Base-by-base conservation (phyloP, 2,113 vertebrate genomes). In the Corythornis vintsioides region DNA sequence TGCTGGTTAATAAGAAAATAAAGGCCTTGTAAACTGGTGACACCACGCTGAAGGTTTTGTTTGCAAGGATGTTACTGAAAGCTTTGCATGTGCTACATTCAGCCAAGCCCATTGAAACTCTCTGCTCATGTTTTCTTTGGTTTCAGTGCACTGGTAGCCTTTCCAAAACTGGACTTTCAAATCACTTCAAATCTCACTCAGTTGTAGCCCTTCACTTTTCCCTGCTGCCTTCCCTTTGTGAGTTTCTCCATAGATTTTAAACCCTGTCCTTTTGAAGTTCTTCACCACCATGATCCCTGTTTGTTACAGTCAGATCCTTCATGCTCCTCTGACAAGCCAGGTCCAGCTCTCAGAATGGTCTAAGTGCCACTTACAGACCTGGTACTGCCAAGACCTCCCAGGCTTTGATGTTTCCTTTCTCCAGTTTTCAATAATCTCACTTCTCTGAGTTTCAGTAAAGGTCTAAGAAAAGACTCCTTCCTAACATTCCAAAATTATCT, bases 371-470 rank as follows among this genome's bases (percentile, higher is more conserved):
- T 88, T 80, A 74, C 33, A 60, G 57, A 77, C 17, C 28, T 70
- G 55, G 28, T 47, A 56, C n/a, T 38, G 18, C 38, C 26, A 91
- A 61, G 13, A 83, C 21, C 5, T n/a, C 16, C 18, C 16, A 67
- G 71, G 31, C 35, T 89, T 63, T 67, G n/a, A 35, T 52, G 35
- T 75, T 91, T 88, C 65, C 33, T 70, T 77, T 85, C 16, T 65
- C 89, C 47, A 13, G 33, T 79, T 83, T 91, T 61, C 52, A 64
- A 33, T 63, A 92, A 83, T 60, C 43, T 82, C 29, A 29, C 31
- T 52, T 95, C 92, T 93, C 11, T 56, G 60, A 75, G 56, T 72
- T 91, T 96, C 61, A 85, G 38, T 66, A 83, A 91, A 11, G 43
- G 13, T 17, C 63, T 16, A 33, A 84, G 29, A 90, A 38, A 87